Evolutionary conservation across 2,113 vertebrate genomes (phyloP).

Genomic region (Mirounga angustirostris): DNA sequence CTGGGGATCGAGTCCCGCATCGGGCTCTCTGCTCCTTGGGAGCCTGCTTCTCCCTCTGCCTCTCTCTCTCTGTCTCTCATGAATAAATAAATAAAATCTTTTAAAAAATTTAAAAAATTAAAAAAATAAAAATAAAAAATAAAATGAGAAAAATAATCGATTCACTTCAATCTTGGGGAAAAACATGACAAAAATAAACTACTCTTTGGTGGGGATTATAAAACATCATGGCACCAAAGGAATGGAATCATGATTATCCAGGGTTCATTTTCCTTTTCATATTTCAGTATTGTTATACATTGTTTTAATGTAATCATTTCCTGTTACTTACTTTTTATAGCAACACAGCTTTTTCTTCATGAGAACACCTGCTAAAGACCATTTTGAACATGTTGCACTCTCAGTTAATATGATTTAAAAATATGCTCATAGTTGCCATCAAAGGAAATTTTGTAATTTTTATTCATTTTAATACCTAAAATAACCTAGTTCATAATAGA

Average conservation of each 20-base stretch:
- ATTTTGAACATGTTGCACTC: neutral
- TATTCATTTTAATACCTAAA: conserved; percentile 11
- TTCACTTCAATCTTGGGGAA: neutral
- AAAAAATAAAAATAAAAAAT: too few species aligned
- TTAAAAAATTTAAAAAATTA: too few species aligned
- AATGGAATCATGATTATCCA: neutral
- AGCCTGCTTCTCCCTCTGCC: too few species aligned
- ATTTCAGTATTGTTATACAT: neutral
- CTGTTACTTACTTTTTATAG: neutral
- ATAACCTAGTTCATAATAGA: neutral
- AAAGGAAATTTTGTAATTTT: neutral
- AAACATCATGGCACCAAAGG: neutral
- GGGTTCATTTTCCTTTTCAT: neutral
- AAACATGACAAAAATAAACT: neutral
- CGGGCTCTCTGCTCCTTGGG: too few species aligned
- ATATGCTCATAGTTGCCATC: neutral
- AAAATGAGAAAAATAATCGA: neutral
- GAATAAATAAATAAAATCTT: too few species aligned
- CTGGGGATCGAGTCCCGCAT: too few species aligned
- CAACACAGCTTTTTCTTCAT: neutral
- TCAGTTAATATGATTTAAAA: conserved; percentile 54
- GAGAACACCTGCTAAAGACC: conserved; percentile 44
- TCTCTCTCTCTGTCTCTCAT: too few species aligned
- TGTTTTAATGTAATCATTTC: neutral
- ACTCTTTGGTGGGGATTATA: neutral